These are phyloP conservation scores for Trissolcus basalis DNA, from an alignment of 1,140 invertebrate genomes.

Conservation along the genomic window DNA sequence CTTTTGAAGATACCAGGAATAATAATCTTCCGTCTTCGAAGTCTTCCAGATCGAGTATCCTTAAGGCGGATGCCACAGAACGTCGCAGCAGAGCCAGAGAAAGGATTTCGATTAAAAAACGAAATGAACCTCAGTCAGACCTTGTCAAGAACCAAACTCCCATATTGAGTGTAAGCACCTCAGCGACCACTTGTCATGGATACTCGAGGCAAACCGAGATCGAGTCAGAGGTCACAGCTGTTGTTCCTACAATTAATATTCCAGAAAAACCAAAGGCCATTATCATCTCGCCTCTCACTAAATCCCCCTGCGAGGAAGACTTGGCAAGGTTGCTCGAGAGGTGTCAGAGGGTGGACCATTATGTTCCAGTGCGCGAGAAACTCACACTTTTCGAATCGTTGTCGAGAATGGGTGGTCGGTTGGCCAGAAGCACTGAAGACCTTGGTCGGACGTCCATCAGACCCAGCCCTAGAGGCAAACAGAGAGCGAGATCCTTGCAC, in stretches of 20 bases:
- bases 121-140: slow-evolving; percentile 6
- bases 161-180: slow-evolving; percentile 15
- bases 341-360: slow-evolving; percentile 79
- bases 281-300: not conserved
- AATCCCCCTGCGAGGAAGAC: slow-evolving; percentile 67
- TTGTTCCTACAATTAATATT: not conserved
- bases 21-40: slow-evolving; percentile 53
- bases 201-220: not conserved
- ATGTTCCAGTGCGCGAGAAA: slow-evolving; percentile 80
- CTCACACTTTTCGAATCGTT: slow-evolving; percentile 79
- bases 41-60: slow-evolving; percentile 45
- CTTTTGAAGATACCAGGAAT: slow-evolving; percentile 59
- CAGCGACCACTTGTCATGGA: not conserved
- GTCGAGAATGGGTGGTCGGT: slow-evolving; percentile 75
- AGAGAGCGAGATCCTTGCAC: slow-evolving; percentile 78
- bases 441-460: slow-evolving; percentile 67
- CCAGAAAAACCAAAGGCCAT: slow-evolving; percentile 9
- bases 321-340: slow-evolving; percentile 76
- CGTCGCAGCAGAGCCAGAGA: slow-evolving; percentile 71
- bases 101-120: slow-evolving; percentile 58
- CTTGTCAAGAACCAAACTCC: not conserved
- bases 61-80: slow-evolving; percentile 62
- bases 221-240: not conserved
- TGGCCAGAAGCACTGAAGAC: slow-evolving; percentile 76
- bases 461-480: slow-evolving; percentile 69